These are phyloP conservation scores for Limnephilus auricula DNA, from an alignment of 2,888 invertebrate species.

Conservation along the genomic window DNA sequence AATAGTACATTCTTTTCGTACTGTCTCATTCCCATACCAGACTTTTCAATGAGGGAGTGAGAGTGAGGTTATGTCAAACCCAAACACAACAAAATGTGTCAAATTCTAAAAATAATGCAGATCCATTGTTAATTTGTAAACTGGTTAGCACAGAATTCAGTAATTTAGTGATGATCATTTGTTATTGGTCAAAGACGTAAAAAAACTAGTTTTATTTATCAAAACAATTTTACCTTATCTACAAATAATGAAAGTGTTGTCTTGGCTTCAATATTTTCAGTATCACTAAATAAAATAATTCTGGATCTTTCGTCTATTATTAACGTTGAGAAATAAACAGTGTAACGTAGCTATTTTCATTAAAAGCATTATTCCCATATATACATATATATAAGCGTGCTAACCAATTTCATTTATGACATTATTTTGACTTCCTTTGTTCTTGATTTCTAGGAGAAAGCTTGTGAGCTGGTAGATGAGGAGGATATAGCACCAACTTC, in stretches of 20 bases:
- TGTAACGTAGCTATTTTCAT: background rate
- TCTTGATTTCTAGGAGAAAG: conserved; percentile 78
- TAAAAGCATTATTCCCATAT: background rate
- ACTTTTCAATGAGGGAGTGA: background rate
- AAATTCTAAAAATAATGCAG: background rate
- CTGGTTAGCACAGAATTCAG: background rate
- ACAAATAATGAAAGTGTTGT: background rate
- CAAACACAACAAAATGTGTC: background rate
- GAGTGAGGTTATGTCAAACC: background rate
- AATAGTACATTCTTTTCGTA: background rate
- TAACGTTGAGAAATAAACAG: background rate
- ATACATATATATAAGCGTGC: background rate
- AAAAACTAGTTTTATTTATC: background rate
- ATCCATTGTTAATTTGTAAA: background rate
- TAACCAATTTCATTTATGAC: background rate
- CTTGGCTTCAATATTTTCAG: background rate
- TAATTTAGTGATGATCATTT: background rate
- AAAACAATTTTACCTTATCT: background rate
- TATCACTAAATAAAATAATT: background rate
- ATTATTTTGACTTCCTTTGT: background rate
- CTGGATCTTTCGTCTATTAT: background rate
- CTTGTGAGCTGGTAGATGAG: conserved; percentile 81
- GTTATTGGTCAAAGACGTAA: background rate
- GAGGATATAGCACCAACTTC: conserved; percentile 74
- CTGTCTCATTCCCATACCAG: background rate